These are phyloP conservation scores for Protaetia brevitarsis DNA, from an alignment of 1,140 invertebrate species.

Conservation along the genomic window DNA sequence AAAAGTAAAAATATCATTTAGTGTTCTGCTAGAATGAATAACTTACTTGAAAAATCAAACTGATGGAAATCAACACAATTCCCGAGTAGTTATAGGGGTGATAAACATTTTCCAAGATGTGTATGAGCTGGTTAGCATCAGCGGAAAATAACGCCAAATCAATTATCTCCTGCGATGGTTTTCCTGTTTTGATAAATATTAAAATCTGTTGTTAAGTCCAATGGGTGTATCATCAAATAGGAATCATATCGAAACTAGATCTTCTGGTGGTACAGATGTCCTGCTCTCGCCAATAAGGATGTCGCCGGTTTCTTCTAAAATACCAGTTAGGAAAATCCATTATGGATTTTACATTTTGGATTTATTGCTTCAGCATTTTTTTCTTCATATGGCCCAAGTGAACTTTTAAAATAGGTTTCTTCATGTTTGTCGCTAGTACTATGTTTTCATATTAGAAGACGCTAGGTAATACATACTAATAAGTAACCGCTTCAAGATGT, in stretches of 20 bases:
- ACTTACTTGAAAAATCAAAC: slow-evolving; percentile 73
- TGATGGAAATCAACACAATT: slow-evolving; percentile 71
- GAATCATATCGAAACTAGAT: neutral
- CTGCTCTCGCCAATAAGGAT: neutral
- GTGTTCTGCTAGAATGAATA: neutral
- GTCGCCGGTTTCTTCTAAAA: neutral
- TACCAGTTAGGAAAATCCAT: neutral
- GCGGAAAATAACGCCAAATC: slow-evolving; percentile 64
- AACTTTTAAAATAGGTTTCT: neutral
- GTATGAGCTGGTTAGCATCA: slow-evolving; percentile 70
- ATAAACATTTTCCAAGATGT: slow-evolving; percentile 67
- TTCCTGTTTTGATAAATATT: slow-evolving; percentile 91
- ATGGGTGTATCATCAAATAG: slow-evolving; percentile 30
- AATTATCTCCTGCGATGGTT: slow-evolving; percentile 78
- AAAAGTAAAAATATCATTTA: neutral
- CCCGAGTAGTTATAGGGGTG: slow-evolving; percentile 79
- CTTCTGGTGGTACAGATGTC: neutral
- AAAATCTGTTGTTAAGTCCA: slow-evolving; percentile 63
- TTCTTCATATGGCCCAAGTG: neutral
- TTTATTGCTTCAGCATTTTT: neutral
- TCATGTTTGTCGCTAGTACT: neutral
- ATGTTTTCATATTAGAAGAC: no score
- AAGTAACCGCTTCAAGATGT: no score
- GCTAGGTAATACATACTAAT: no score
- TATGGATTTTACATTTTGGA: neutral